phyloP scores from a whole-genome alignment of 53 echinoderm and acorn worm species.

The Antedon mediterranea region DNA sequence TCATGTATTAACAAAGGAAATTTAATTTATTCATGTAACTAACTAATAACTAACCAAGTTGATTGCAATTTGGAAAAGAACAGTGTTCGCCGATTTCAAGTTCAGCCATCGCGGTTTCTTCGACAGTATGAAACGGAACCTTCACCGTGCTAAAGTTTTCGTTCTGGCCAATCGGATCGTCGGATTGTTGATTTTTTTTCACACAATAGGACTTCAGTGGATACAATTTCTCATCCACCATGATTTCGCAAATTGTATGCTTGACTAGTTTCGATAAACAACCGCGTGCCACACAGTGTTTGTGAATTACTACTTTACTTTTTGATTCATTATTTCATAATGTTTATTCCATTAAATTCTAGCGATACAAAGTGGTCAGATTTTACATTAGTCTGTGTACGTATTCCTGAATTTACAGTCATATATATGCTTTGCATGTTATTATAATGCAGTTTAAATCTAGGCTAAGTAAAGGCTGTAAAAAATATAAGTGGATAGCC shows the following conservation, averaged over 20 bases:
- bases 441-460: too few species aligned
- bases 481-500: too few species aligned
- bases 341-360: neutral
- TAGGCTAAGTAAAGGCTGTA: too few species aligned
- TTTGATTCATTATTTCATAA: neutral
- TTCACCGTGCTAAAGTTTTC: neutral
- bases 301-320: too few species aligned
- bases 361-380: neutral
- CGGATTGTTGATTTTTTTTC: too few species aligned
- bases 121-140: neutral
- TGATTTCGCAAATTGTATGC: neutral
- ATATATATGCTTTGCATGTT: too few species aligned
- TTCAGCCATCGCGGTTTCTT: slow-evolving; percentile 40
- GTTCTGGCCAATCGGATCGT: neutral
- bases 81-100: slow-evolving; percentile 57
- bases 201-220: neutral
- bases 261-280: too few species aligned
- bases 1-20: too few species aligned
- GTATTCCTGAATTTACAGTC: neutral
- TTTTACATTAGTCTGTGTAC: neutral
- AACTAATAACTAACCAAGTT: slow-evolving; percentile 45
- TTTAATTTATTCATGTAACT: too few species aligned
- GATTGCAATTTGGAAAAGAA: slow-evolving; percentile 43
- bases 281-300: too few species aligned
- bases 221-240: neutral